These are phyloP conservation scores for Acanthosepion pharaonis DNA, from an alignment of 2,888 invertebrate species.

Conservation along the genomic window DNA sequence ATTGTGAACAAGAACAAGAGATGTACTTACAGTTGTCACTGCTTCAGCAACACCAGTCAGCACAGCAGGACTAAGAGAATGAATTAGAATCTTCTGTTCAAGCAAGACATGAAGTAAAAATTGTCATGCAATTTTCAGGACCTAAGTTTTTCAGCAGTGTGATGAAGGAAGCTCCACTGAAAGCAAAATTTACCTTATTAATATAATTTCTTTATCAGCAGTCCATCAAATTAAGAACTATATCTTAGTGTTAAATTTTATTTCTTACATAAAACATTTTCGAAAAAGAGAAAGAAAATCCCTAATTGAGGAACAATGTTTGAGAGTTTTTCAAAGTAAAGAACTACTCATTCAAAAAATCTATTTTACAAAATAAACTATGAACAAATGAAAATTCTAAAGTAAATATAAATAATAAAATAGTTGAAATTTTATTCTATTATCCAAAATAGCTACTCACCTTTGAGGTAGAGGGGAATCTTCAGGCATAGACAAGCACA, in stretches of 20 bases:
- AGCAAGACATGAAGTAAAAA: constrained; percentile 91
- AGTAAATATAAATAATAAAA: background rate
- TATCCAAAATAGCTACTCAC: constrained; percentile 68
- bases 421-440: background rate
- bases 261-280: background rate
- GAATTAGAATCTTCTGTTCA: constrained; percentile 97
- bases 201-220: background rate
- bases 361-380: background rate
- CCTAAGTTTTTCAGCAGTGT: constrained; percentile 92
- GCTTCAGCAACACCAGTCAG: constrained; percentile 98
- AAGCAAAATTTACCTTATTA: constrained; percentile 54
- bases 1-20: no score
- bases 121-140: constrained; percentile 92
- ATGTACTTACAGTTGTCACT: constrained; percentile 80
- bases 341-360: background rate
- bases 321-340: background rate
- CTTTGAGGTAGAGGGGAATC: constrained; percentile 92
- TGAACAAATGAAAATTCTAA: no score
- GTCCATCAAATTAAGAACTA: no score
- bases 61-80: constrained; percentile 94
- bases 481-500: constrained; percentile 94
- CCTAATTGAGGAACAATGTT: background rate
- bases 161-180: constrained; percentile 94
- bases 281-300: background rate
- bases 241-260: no score